Evolutionary conservation across 2,888 invertebrate genomes (phyloP), one percentile per base, ranked within the genome.

Genomic region (Rhodophaea formosa): DNA sequence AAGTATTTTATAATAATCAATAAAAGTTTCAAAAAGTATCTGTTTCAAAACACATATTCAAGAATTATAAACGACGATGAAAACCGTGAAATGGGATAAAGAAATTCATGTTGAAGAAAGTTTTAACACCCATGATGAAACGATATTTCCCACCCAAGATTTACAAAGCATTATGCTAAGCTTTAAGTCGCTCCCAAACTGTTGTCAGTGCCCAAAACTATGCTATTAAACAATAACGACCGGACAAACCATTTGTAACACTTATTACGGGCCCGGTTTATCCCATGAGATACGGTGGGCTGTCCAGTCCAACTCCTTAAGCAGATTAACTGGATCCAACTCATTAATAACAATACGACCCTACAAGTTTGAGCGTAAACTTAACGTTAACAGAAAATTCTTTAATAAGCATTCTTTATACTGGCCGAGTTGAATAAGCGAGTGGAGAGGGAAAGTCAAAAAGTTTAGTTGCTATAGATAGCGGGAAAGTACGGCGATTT

Each of bases 291-390:
- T 64, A 61, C 59, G 61, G 58, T 54, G 70, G 66, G 64, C 70
- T 72, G 79, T 70, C 77, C 85, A 79, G 73, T 74, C 44, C 70
- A 53, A 56, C 42, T 66, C 65, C 46, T 42, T 75, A 80, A 86
- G 81, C 62, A 74, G 86, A 84, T 86, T 86, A 82, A 71, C 72
- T 66, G 71, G 69, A 75, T 77, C 70, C 62, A 68, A 74, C 79
- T 74, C 75, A 79, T 85, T 79, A 81, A 82, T 86, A 80, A 75
- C 67, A 67, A 68, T 53, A 49, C 51, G 51, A 51, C 51, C 51
- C 51, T 35, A 51, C 35, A 51, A 51, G 51, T 51, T 51, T 64
- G 61, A 56, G 65, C 70, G 64, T 61, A 66, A 71, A 71, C 65
- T 72, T 64, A 59, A 66, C 74, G 74, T 77, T 79, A 79, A 70